Evolutionary conservation across 1,140 invertebrate species (phyloP).

Genomic region (Cherax destructor): DNA sequence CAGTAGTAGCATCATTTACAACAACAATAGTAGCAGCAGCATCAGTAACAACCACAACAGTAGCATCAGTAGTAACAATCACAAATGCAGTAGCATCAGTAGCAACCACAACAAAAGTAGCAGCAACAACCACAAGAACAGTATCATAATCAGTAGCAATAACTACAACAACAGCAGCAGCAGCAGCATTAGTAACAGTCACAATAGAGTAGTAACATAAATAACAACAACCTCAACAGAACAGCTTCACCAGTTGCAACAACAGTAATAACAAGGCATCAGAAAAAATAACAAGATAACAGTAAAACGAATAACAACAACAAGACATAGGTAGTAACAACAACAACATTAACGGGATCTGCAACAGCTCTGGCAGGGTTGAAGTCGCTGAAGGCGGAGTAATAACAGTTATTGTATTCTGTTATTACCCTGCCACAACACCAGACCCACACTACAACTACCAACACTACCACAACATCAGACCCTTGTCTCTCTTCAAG

Average conservation of each 20-base stretch:
- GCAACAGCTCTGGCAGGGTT: neutral
- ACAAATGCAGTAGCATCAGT: neutral
- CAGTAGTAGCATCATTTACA: too few species aligned
- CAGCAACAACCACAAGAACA: neutral
- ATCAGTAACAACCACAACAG: neutral
- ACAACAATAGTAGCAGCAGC: neutral
- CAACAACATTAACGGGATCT: too few species aligned
- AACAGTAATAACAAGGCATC: too few species aligned
- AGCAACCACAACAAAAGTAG: neutral
- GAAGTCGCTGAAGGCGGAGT: neutral
- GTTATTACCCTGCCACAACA: constrained; percentile 19
- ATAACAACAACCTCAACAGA: too few species aligned
- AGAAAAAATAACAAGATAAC: too few species aligned
- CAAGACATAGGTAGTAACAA: too few species aligned
- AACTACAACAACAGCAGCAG: neutral
- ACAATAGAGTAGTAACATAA: too few species aligned
- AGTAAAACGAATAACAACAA: too few species aligned
- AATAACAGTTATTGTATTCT: constrained; percentile 24
- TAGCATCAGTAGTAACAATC: neutral
- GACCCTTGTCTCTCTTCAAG: too few species aligned
- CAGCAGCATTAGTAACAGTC: too few species aligned
- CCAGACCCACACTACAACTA: neutral
- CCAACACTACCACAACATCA: too few species aligned
- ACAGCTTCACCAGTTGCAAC: too few species aligned
- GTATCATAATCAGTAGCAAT: neutral